Evolutionary conservation across 1,140 invertebrate genomes (phyloP).

Genomic region (Tetramorium alpestre): DNA sequence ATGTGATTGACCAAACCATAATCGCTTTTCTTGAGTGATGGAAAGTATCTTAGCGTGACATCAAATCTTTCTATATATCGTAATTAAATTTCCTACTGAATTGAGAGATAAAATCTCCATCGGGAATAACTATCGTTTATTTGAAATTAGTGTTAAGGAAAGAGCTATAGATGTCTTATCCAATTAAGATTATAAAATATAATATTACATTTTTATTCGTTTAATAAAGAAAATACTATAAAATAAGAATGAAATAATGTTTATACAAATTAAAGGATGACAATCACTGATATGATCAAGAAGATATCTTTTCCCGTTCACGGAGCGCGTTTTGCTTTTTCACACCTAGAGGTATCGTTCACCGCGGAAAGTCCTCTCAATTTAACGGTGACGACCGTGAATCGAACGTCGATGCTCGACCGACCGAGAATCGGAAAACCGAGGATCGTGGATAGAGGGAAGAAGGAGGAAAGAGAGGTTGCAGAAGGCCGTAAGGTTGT

Average conservation of each 20-base stretch:
- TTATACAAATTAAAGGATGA: not conserved
- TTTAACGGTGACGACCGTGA: slow-evolving; percentile 46
- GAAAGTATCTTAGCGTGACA: not conserved
- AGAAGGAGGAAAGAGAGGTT: slow-evolving; percentile 35
- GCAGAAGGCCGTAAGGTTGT: slow-evolving; percentile 61
- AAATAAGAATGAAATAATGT: not conserved
- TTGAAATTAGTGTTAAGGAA: not conserved
- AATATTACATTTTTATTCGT: not conserved
- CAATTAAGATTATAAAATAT: not conserved
- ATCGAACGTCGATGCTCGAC: slow-evolving; percentile 54
- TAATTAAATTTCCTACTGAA: not conserved
- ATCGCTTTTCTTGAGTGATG: not conserved
- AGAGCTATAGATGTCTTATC: not conserved
- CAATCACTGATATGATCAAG: not conserved
- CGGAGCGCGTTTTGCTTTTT: not conserved
- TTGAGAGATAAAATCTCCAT: not conserved
- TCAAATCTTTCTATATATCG: not conserved
- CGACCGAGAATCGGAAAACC: slow-evolving; percentile 47
- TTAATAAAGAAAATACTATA: not conserved
- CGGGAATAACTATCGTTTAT: not conserved
- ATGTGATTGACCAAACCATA: slow-evolving; percentile 19
- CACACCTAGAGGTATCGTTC: not conserved
- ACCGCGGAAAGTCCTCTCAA: slow-evolving; percentile 16
- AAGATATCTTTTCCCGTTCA: not conserved
- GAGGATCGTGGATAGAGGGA: not conserved